Evolutionary conservation across 2,113 vertebrate genomes (phyloP).

Genomic region (Bufo bufo): DNA sequence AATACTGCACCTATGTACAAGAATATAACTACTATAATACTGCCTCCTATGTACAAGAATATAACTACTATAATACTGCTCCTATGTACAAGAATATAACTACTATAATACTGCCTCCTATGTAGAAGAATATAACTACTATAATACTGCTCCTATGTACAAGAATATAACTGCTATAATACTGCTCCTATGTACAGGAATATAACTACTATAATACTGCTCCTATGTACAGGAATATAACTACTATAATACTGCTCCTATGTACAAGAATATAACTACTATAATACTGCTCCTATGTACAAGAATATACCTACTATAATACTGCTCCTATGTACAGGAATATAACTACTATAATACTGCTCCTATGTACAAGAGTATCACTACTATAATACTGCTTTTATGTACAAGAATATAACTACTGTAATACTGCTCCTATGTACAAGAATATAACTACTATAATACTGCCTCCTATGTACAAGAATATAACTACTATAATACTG

Average conservation of each 20-base stretch:
- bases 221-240: too few relatives aligned
- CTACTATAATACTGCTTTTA: neutral
- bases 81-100: neutral
- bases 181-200: too few relatives aligned
- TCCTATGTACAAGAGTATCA: neutral
- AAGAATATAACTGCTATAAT: neutral
- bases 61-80: slow-evolving; percentile 3
- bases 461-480: neutral
- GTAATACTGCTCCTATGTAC: neutral
- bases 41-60: neutral
- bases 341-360: neutral
- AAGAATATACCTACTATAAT: neutral
- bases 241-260: too few relatives aligned
- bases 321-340: neutral
- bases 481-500: slow-evolving; percentile 2
- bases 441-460: slow-evolving; percentile 1
- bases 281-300: too few relatives aligned
- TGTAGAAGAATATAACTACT: neutral
- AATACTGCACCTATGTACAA: neutral
- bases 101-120: neutral
- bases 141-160: neutral
- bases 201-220: too few relatives aligned
- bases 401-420: neutral
- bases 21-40: neutral
- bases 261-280: too few relatives aligned